phyloP scores from a whole-genome alignment of 2,888 invertebrate genomes.

The Coelinius sp. region DNA sequence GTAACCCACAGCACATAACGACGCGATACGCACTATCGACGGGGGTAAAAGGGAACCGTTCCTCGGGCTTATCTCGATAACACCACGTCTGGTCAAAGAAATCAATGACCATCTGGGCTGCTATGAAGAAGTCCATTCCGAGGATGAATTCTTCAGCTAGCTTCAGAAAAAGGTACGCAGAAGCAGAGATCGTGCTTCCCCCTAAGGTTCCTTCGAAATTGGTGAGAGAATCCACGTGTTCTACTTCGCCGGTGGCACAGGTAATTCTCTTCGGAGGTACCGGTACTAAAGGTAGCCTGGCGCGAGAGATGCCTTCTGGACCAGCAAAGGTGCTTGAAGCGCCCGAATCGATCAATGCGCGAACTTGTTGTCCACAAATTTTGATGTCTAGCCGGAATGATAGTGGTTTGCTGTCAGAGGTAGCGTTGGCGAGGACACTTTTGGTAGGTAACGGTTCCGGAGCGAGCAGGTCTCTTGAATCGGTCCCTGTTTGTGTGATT shows the following conservation, averaged over 20 bases:
- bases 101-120: constrained; percentile 17
- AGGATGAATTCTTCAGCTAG: constrained; percentile 28
- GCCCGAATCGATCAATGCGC: constrained; percentile 23
- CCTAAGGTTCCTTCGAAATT: background rate
- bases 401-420: background rate
- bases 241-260: background rate
- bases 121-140: constrained; percentile 15
- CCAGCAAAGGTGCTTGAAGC: constrained; percentile 21
- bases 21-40: background rate
- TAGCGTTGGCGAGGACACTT: background rate
- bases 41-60: background rate
- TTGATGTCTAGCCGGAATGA: background rate
- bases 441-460: background rate
- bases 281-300: background rate
- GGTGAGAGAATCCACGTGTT: background rate
- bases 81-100: background rate
- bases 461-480: no score
- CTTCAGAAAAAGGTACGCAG: background rate
- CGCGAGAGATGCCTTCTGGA: background rate
- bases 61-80: constrained; percentile 15
- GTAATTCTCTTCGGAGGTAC: background rate
- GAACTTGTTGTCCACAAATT: background rate
- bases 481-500: no score
- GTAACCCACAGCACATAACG: background rate
- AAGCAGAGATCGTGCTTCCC: background rate